A percentile compares a stretch with the other conserved stretches of the same genome.
Evolutionary conservation across 2,888 invertebrate genomes (phyloP).

Genomic region (Mantis religiosa): DNA sequence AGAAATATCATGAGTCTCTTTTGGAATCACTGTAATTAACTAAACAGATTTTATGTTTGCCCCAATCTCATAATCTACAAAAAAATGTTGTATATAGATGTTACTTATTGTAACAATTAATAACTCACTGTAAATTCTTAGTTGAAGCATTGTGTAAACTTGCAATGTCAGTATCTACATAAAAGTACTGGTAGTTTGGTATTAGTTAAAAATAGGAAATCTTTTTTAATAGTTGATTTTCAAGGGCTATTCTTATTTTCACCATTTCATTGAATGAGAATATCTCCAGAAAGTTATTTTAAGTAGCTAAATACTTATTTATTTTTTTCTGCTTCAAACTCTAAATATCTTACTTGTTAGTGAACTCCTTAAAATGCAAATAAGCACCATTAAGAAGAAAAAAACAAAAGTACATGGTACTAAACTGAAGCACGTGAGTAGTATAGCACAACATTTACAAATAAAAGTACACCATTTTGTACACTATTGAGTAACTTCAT

Average conservation of each 20-base stretch:
- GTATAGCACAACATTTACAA: conserved; percentile 10
- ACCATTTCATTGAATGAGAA: not conserved
- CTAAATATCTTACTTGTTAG: not conserved
- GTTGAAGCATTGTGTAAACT: not conserved
- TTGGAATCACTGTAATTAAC: too few species aligned
- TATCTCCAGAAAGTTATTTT: not conserved
- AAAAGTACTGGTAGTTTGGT: not conserved
- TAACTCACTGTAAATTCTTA: not conserved
- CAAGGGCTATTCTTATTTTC: not conserved
- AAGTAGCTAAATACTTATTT: not conserved
- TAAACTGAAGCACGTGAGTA: not conserved
- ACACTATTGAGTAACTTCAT: not conserved
- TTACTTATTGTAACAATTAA: not conserved
- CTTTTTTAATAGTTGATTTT: not conserved
- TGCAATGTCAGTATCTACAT: not conserved
- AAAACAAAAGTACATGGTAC: not conserved
- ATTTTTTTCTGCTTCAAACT: not conserved
- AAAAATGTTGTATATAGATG: too few species aligned
- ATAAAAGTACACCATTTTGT: not conserved
- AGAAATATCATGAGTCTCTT: too few species aligned
- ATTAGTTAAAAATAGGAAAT: not conserved
- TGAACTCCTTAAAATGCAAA: not conserved
- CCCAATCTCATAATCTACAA: too few species aligned
- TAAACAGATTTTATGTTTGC: too few species aligned
- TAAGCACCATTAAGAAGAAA: not conserved